Evolutionary conservation across 1,140 invertebrate genomes (phyloP), one percentile per base, ranked within the genome.

Genomic region (Bombus fervidus): DNA sequence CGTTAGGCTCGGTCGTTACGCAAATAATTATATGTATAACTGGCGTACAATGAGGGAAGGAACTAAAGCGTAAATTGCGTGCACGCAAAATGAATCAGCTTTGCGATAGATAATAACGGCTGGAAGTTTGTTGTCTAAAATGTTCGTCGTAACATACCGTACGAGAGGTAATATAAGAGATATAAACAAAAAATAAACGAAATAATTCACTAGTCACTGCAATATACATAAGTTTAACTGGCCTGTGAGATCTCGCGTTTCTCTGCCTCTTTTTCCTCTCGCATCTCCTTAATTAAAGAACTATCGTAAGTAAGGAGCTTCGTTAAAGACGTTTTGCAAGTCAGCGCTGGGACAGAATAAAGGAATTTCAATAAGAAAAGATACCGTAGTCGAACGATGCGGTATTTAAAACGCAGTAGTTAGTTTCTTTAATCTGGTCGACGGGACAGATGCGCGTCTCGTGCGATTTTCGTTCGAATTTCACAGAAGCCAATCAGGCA

Each of bases 401-500:
- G 41, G 25, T 15, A 28, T 69, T 43, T 66, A 12, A 31, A 78
- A 59, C 3, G 13, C 47, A 59, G 28, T 62, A 62, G 59, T n/a
- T 62, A 28, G 12, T 13, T n/a, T n/a, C 59, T 47, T 64, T 59
- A 74, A 28, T n/a, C 66, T 39, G 1, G 6, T 28, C 39, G 71
- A 37, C 5, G 34, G 41, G 66, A 57, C 82, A 84, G 82, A 84
- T 84, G 75, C 75, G 41, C 37, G 72, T 31, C 53, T 37, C 59
- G 72, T 22, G 72, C 82, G 74, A 78, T 78, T 73, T 85, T 85
- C 77, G 83, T 85, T 85, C 77, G 83, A 73, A 80, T 85, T 85
- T 85, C 77, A 81, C 41, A 28, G 83, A 85, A 85, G 77, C 83
- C 83, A 81, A 73, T 53, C 47, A 85, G 76, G 57, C 39, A 53